These are phyloP conservation scores for Eurystomus gularis DNA, from an alignment of 2,113 vertebrate species.

Conservation along the genomic window DNA sequence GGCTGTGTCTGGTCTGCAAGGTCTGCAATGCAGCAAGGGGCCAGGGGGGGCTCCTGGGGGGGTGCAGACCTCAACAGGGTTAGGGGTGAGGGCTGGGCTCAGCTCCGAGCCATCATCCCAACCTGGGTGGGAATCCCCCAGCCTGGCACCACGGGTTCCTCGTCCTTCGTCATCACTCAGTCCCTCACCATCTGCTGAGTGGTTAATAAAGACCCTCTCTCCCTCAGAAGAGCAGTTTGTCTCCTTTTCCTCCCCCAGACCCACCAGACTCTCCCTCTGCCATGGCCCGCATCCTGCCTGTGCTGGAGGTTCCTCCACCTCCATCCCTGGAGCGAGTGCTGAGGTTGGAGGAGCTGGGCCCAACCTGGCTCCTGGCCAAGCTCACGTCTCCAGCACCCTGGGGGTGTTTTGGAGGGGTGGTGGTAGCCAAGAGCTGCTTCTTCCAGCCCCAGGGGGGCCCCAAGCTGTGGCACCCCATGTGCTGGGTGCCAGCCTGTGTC, in stretches of 20 bases:
- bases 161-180: neutral
- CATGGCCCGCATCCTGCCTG: rapidly evolving
- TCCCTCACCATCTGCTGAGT: rapidly evolving
- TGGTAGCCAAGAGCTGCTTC: neutral
- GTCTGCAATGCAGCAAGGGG: rapidly evolving
- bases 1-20: neutral
- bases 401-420: neutral
- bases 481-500: rapidly evolving
- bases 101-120: rapidly evolving
- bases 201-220: constrained; percentile 3
- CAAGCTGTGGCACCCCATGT: rapidly evolving
- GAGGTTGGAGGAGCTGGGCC: neutral
- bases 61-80: rapidly evolving
- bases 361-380: neutral
- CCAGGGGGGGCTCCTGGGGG: neutral
- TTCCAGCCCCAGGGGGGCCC: neutral
- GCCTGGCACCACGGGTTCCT: neutral
- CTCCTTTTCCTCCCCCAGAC: neutral
- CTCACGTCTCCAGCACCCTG: neutral
- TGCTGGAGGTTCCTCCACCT: neutral
- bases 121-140: neutral
- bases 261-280: neutral
- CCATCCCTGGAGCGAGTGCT: neutral
- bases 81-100: neutral
- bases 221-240: neutral